Evolutionary conservation across 2,113 vertebrate genomes (phyloP), one percentile per base, ranked within the genome.

Genomic region (Recurvirostra avosetta): DNA sequence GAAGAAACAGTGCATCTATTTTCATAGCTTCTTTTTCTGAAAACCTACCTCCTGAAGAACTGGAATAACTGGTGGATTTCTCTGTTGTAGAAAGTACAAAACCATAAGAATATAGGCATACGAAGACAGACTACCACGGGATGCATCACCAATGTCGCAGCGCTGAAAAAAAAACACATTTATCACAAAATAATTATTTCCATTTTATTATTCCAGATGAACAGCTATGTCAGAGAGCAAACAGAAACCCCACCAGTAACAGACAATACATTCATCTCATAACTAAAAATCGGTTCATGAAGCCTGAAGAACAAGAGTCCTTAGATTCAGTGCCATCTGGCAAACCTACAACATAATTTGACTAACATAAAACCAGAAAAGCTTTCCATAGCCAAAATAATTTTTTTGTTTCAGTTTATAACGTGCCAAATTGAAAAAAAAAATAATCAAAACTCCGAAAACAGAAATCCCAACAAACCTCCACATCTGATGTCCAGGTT

Each of bases 31-130:
- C 63, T 45, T 94, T 36, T 92, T 86, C 81, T 93, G 56, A 97
- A 97, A 50, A 94, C 97, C 6, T 98, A 99, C 99, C 99, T 99
- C 99, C 97, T 99, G 99, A 65, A 99, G 98, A 94, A 99, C 99
- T 34, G 99, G 99, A 61, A 99, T 99, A 94, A 99, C 99, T 2
- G 99, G 99, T 52, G 99, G 99, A 83, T 99, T 98, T 95, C 99
- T 98, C 98, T 99, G 99, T 98, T 99, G 99, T 59, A 99, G 98
- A 92, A 99, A 99, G 98, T 99, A 99, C 84, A 99, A 98, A 97
- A 99, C 99, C 99, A 99, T 99, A 89, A 99, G 99, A 95, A 99
- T 99, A 97, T 99, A 99, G 32, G 99, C 99, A 61, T 99, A 99
- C 3, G 99, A 99, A 11, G 99, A 99, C n/a, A 99, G 98, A 92